phyloP scores from a whole-genome alignment of 2,113 vertebrate species.

The Cololabis saira region DNA sequence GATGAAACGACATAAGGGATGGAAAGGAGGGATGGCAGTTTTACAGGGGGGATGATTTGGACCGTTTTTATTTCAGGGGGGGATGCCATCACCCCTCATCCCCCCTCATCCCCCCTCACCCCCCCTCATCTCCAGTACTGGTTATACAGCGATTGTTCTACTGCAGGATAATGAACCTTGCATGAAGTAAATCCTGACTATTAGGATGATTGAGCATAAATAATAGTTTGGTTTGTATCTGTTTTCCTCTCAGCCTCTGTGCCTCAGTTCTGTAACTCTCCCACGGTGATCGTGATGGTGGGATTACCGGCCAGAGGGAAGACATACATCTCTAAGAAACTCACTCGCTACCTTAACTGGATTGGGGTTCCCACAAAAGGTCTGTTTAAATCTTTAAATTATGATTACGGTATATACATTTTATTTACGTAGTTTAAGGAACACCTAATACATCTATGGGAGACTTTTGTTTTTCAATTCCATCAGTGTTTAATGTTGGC shows the following conservation, averaged over 20 bases:
- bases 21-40: no score
- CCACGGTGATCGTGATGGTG: constrained; percentile 91
- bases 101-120: no score
- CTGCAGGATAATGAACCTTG: neutral
- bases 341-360: constrained; percentile 94
- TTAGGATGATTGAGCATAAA: no score
- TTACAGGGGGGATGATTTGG: no score
- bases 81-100: no score
- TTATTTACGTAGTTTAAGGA: neutral
- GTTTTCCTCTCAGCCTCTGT: constrained; percentile 80
- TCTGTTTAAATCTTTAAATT: constrained; percentile 45
- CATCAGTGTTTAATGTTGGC: constrained; percentile 90
- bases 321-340: constrained; percentile 92
- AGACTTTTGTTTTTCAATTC: constrained; percentile 4
- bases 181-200: no score
- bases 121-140: no score
- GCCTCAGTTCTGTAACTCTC: constrained; percentile 92
- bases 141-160: neutral
- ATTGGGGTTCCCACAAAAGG: constrained; percentile 91
- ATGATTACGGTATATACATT: no score
- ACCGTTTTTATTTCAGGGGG: no score
- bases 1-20: no score
- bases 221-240: neutral
- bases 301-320: constrained; percentile 91
- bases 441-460: neutral